Evolutionary conservation across 2,888 invertebrate genomes (phyloP).

Genomic region (Teinopalpus imperialis): DNA sequence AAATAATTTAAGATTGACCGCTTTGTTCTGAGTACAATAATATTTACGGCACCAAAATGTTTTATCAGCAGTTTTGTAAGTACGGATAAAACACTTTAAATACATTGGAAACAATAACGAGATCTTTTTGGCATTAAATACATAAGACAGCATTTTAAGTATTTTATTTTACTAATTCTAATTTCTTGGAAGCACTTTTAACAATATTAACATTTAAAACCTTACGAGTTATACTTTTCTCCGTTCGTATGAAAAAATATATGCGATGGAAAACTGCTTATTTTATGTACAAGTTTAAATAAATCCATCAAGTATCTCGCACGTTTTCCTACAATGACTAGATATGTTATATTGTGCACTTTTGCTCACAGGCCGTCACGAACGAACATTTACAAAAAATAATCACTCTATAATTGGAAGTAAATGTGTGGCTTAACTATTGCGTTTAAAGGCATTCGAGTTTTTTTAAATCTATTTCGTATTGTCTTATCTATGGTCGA

Average conservation of each 20-base stretch:
- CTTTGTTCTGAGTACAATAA: no score
- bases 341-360: conserved; percentile 78
- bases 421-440: conserved; percentile 74
- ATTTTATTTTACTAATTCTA: conserved; percentile 15
- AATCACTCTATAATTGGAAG: conserved; percentile 66
- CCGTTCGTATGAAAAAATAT: conserved; percentile 59
- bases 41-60: no score
- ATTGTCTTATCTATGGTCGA: conserved; percentile 80
- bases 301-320: conserved; percentile 49
- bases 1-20: no score
- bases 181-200: conserved; percentile 23
- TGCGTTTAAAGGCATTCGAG: conserved; percentile 74
- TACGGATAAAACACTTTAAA: no score
- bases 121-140: no score
- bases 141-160: no score
- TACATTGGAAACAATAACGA: no score
- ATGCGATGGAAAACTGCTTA: conserved; percentile 66
- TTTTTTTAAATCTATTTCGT: conserved; percentile 69
- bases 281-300: conserved; percentile 64
- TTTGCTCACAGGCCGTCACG: conserved; percentile 51
- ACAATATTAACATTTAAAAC: conserved; percentile 12
- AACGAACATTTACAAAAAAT: conserved; percentile 67
- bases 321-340: conserved; percentile 74
- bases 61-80: no score
- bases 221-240: conserved; percentile 35